A percentile compares a stretch with the other conserved stretches of the same genome.
phyloP scores from a whole-genome alignment of 53 echinoderm and acorn worm genomes.

The Mesocentrotus franciscanus region DNA sequence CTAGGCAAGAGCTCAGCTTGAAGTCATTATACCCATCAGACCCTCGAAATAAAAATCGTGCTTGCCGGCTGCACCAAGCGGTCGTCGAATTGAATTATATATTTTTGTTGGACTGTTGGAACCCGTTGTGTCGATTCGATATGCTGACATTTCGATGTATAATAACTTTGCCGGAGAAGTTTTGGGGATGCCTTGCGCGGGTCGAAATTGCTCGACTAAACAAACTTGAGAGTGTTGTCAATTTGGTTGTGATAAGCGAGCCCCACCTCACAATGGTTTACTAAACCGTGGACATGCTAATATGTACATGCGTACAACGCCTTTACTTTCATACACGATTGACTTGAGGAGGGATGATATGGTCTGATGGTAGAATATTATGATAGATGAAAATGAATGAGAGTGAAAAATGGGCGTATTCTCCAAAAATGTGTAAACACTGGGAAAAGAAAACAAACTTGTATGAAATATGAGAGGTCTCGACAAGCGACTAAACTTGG shows the following conservation, averaged over 20 bases:
- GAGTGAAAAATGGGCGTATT: neutral
- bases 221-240: slow-evolving; percentile 44
- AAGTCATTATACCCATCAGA: slow-evolving; percentile 34
- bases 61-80: slow-evolving; percentile 6
- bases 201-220: slow-evolving; percentile 41
- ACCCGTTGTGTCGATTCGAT: slow-evolving; percentile 10
- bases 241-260: neutral
- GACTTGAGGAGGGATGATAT: neutral
- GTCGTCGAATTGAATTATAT: slow-evolving; percentile 31
- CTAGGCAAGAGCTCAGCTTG: slow-evolving; percentile 22
- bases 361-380: neutral
- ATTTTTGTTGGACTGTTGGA: neutral
- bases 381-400: neutral
- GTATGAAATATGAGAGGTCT: slow-evolving; percentile 45
- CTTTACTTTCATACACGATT: neutral
- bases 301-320: neutral
- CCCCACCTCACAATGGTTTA: neutral
- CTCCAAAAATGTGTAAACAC: neutral
- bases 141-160: slow-evolving; percentile 24
- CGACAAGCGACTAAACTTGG: neutral
- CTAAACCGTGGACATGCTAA: neutral
- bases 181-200: neutral
- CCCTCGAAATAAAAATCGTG: slow-evolving; percentile 46
- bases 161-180: slow-evolving; percentile 9
- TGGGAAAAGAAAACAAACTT: neutral